These are phyloP conservation scores for Cathartes aura DNA, from an alignment of 2,113 vertebrate genomes.

Conservation along the genomic window DNA sequence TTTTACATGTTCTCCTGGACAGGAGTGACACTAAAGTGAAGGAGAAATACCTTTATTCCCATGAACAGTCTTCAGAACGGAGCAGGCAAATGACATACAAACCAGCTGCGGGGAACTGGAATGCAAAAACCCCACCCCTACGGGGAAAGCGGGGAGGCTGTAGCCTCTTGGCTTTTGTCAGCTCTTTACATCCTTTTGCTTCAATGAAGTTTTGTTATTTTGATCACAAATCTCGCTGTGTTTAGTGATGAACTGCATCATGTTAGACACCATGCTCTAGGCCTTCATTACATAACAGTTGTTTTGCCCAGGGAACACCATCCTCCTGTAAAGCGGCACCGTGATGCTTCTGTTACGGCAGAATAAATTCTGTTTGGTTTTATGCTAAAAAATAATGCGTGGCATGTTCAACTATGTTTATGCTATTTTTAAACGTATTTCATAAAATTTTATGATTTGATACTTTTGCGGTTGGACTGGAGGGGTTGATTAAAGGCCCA, in stretches of 20 bases:
- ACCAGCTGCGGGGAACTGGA: neutral
- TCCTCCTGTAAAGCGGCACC: accelerated
- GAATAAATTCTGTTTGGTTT: neutral
- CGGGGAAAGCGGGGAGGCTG: accelerated
- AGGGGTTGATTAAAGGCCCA: neutral
- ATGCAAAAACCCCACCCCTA: accelerated
- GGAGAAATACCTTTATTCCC: neutral
- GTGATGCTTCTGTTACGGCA: neutral
- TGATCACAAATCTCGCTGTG: neutral
- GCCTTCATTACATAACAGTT: neutral
- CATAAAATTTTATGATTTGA: neutral
- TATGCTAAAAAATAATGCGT: neutral
- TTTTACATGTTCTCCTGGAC: neutral
- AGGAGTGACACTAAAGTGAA: neutral
- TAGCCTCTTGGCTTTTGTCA: neutral
- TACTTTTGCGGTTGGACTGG: neutral
- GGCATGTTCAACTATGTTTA: neutral
- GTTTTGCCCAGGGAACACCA: neutral
- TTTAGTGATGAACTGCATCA: neutral
- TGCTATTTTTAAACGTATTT: neutral
- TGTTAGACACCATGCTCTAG: neutral
- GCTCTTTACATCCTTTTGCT: neutral
- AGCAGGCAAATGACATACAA: neutral
- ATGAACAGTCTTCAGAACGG: neutral
- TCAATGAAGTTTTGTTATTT: neutral